Conservation (phyloP, 2,113 vertebrate genomes). For the Perca schrenkii region DNA sequence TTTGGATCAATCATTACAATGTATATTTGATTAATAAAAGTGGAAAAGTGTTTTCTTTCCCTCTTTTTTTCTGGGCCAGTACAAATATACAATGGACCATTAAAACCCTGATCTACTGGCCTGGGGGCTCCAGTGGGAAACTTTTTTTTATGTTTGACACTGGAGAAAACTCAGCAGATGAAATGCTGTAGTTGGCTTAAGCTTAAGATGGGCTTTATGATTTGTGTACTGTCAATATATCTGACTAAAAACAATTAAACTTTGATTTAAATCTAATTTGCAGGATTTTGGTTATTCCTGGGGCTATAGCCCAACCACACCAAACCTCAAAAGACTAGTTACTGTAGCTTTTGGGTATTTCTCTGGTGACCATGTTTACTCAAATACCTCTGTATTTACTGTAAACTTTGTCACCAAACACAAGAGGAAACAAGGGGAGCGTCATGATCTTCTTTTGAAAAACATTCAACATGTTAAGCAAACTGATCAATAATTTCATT, state of each 20-base stretch:
- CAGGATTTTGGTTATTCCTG: conserved; percentile 7
- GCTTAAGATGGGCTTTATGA: background rate
- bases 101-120: too few relatives aligned
- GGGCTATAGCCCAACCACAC: background rate
- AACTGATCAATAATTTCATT: conserved; percentile 15
- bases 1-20: too few relatives aligned
- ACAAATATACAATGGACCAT: too few relatives aligned
- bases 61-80: too few relatives aligned
- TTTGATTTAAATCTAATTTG: conserved; percentile 4
- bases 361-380: background rate
- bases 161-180: background rate
- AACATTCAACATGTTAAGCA: conserved; percentile 14
- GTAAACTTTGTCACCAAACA: background rate
- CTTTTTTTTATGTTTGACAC: too few relatives aligned
- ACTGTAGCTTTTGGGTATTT: background rate
- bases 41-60: too few relatives aligned
- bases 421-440: background rate
- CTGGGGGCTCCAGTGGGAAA: too few relatives aligned
- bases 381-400: background rate
- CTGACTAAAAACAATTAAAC: conserved; percentile 40
- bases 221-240: conserved; percentile 25
- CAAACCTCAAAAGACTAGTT: background rate
- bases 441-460: background rate
- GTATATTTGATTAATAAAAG: too few relatives aligned
- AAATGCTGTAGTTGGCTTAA: background rate